phyloP scores from a whole-genome alignment of 2,113 vertebrate species.

The Notiomystis cincta region DNA sequence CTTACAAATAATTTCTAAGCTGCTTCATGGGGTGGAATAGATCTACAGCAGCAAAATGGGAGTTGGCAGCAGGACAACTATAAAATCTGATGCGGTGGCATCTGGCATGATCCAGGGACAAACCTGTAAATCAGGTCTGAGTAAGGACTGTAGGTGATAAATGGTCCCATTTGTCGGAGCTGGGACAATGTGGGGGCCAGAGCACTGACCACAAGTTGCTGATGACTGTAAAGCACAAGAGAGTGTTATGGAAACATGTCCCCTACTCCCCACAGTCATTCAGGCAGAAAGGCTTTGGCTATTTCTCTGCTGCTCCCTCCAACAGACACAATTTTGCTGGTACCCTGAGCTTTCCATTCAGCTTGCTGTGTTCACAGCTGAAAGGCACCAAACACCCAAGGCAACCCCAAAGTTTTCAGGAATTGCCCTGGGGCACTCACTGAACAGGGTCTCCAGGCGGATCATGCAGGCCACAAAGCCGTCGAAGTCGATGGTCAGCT shows the following conservation, averaged over 20 bases:
- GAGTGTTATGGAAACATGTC: not conserved
- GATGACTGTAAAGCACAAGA: not conserved
- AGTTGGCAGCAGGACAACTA: not conserved
- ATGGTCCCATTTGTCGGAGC: not conserved
- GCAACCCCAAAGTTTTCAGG: not conserved
- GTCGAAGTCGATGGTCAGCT: conserved; percentile 82
- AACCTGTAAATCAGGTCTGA: not conserved
- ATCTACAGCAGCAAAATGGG: not conserved
- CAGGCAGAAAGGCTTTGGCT: not conserved
- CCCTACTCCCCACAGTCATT: not conserved
- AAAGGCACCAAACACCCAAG: not conserved
- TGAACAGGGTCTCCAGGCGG: conserved; percentile 85
- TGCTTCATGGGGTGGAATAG: not conserved
- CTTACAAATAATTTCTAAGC: not conserved
- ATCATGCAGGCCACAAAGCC: conserved; percentile 84
- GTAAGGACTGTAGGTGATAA: not conserved
- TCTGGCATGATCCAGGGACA: not conserved
- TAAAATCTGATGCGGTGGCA: not conserved
- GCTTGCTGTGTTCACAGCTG: not conserved
- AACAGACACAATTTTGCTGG: not conserved
- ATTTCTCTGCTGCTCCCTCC: not conserved
- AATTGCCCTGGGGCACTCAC: conserved; percentile 68
- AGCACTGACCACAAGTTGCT: not conserved
- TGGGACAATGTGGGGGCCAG: not conserved
- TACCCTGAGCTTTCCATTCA: not conserved